Conservation (phyloP, 1,140 invertebrate species). For the Heliconius hermathena region DNA sequence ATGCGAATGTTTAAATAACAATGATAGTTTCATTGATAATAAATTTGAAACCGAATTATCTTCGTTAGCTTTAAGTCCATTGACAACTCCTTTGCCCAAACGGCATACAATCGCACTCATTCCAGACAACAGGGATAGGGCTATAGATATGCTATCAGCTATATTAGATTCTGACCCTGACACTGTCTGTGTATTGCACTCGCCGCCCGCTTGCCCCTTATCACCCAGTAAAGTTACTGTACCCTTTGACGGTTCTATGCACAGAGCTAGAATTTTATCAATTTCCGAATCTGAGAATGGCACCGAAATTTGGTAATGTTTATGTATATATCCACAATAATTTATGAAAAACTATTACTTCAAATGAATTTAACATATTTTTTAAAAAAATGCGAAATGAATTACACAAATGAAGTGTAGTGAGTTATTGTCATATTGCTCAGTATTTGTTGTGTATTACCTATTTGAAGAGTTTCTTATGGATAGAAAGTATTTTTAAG, state of each 20-base stretch:
- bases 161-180: slow-evolving; percentile 79
- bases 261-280: slow-evolving; percentile 81
- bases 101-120: slow-evolving; percentile 65
- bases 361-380: too few relatives aligned
- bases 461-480: neutral
- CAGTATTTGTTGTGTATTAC: neutral
- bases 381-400: neutral
- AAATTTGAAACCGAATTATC: slow-evolving; percentile 74
- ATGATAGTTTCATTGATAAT: slow-evolving; percentile 66
- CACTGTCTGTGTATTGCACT: slow-evolving; percentile 67
- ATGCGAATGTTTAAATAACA: slow-evolving; percentile 59
- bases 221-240: slow-evolving; percentile 82
- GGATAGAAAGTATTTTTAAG: slow-evolving; percentile 17
- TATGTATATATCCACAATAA: slow-evolving; percentile 3
- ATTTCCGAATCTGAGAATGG: slow-evolving; percentile 84
- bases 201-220: slow-evolving; percentile 63
- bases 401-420: neutral
- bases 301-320: slow-evolving; percentile 88
- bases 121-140: slow-evolving; percentile 63
- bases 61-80: slow-evolving; percentile 72
- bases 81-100: slow-evolving; percentile 71
- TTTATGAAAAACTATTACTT: neutral
- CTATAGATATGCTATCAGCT: slow-evolving; percentile 69
- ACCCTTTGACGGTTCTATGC: slow-evolving; percentile 80
- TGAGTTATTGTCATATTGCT: neutral